Evolutionary conservation across 2,113 vertebrate species (phyloP).

Genomic region (Sorex araneus): DNA sequence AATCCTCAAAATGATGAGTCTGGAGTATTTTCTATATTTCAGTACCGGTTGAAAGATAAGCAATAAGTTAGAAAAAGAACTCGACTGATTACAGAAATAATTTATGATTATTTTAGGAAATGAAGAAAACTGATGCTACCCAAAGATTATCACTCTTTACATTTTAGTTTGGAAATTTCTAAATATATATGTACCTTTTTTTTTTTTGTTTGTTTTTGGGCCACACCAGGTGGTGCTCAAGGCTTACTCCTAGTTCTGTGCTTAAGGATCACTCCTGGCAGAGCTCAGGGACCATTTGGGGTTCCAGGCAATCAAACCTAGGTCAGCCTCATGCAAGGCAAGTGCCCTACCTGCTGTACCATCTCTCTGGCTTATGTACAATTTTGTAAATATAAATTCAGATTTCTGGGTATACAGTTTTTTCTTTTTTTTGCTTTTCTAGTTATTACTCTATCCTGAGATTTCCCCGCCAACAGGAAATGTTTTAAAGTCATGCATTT

Average conservation of each 20-base stretch:
- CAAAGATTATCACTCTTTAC: neutral
- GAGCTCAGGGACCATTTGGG: no score
- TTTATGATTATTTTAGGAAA: slow-evolving; percentile 8
- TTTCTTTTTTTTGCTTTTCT: slow-evolving; percentile 50
- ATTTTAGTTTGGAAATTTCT: slow-evolving; percentile 3
- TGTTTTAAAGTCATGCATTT: slow-evolving; percentile 50
- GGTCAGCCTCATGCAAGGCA: no score
- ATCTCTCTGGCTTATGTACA: no score
- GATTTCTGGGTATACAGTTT: slow-evolving; percentile 4
- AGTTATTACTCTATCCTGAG: neutral
- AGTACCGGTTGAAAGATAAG: neutral
- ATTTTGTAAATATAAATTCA: slow-evolving; percentile 43
- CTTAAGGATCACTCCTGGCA: no score
- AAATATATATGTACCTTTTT: neutral
- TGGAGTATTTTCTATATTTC: slow-evolving; percentile 39
- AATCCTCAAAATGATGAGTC: neutral
- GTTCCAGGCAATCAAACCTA: no score
- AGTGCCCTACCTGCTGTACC: no score
- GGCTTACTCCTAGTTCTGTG: no score
- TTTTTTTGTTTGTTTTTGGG: no score
- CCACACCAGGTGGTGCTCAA: no score
- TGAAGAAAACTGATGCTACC: neutral
- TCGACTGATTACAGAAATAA: slow-evolving; percentile 12
- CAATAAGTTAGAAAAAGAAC: neutral
- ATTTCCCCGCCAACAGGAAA: neutral